Evolutionary conservation across 2,797 vertebrate species (phyloP), one percentile per base, ranked within the genome.

Genomic region (Iguana delicatissima): DNA sequence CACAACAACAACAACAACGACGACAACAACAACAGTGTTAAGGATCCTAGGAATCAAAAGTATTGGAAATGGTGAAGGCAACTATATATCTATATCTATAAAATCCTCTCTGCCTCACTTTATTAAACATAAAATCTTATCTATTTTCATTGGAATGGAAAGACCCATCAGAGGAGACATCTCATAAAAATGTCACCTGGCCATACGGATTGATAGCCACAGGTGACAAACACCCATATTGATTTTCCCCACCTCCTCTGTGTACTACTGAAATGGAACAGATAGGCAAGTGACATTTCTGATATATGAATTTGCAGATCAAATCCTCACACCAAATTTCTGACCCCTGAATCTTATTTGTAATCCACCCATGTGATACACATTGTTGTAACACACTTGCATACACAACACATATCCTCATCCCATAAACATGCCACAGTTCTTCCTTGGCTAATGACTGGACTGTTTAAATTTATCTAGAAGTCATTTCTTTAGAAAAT

Each of bases 81-180:
- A 92, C 85, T 10, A 5, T 1, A 29, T 91, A 92, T 80, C 7
- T 89, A 81, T 87, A 62, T 42, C 18, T 76, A 32, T 57, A 26
- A 59, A 62, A 74, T 29, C 38, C 8, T 55, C 26, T 14, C 29
- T 80, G 26, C 29, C 50, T 55, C 50, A 16, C 50, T 52, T 80
- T 77, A 62, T 89, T 89, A 93, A 84, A 9, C 89, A 85, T 7
- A 64, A n/a, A 92, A 80, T 6, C 24, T 1, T 77, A 42, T 73
- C 67, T 69, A 74, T 50, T 93, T 92, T 88, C 74, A 91, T 1
- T 1, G 87, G 1, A 89, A 13, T 32, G 79, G 0, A 3, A 87
- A 86, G 55, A 62, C 88, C 55, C 72, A 95, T 46, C 0, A 89
- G 79, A 83, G 0, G 16, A 55, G 59, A 26, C 72, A 83, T 18